These are phyloP conservation scores for Thereva nobilitata DNA, from an alignment of 2,888 invertebrate species.

Conservation along the genomic window DNA sequence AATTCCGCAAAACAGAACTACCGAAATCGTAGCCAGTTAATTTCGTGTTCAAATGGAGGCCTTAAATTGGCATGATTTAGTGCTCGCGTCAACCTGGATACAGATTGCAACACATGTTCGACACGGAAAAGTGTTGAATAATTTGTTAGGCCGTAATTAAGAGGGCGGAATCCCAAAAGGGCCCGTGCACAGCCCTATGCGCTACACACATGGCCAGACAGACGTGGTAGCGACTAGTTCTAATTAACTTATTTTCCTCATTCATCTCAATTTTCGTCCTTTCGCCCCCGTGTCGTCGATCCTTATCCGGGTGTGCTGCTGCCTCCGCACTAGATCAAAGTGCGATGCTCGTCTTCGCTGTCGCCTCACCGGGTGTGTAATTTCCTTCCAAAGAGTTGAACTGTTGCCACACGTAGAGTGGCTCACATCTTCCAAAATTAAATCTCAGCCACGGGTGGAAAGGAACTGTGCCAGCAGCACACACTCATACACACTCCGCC, in stretches of 20 bases:
- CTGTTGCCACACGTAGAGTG: neutral
- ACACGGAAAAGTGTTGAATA: conserved; percentile 40
- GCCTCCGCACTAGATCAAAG: neutral
- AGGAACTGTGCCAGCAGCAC: conserved; percentile 13
- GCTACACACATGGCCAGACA: neutral
- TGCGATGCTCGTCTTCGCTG: neutral
- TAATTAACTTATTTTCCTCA: conserved; percentile 33
- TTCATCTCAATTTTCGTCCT: conserved; percentile 23
- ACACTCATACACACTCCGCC: too few relatives aligned
- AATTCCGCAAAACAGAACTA: conserved; percentile 21
- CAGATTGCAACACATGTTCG: conserved; percentile 39
- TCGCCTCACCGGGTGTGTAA: neutral
- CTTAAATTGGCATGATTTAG: conserved; percentile 35
- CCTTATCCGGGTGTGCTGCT: too few relatives aligned
- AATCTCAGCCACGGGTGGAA: conserved; percentile 20
- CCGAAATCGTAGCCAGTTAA: conserved; percentile 16
- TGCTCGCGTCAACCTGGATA: conserved; percentile 35
- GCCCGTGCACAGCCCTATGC: neutral
- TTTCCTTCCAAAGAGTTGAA: conserved; percentile 18
- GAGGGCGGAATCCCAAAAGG: conserved; percentile 36
- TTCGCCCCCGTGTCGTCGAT: neutral
- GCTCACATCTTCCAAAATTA: conserved; percentile 27
- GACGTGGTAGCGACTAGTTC: conserved; percentile 19
- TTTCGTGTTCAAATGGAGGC: conserved; percentile 8
- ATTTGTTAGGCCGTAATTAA: conserved; percentile 42